These are phyloP conservation scores for Pseudopleuronectes americanus DNA, from an alignment of 2,797 vertebrate genomes.

Conservation along the genomic window DNA sequence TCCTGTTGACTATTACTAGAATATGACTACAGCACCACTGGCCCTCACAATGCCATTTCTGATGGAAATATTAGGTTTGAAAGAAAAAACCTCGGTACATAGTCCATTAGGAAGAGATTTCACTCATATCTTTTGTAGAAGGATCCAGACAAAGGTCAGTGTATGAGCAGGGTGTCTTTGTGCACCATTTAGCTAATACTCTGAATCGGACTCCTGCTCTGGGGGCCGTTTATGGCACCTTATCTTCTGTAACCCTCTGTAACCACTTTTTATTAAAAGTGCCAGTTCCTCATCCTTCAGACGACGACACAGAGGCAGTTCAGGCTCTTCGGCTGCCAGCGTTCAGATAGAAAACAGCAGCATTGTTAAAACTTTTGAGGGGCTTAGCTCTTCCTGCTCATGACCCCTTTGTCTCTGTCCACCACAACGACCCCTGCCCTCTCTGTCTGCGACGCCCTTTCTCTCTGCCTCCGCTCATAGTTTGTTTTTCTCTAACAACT, in stretches of 20 bases:
- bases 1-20: too few species aligned
- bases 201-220: neutral
- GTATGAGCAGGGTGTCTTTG: neutral
- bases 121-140: slow-evolving; percentile 5
- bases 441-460: neutral
- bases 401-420: neutral
- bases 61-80: neutral
- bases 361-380: neutral
- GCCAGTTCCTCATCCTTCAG: slow-evolving; percentile 3
- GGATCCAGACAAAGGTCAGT: slow-evolving; percentile 13
- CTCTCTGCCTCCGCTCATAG: too few species aligned
- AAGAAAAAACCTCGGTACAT: neutral
- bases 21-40: neutral
- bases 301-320: neutral
- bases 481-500: too few species aligned
- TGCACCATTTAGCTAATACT: neutral
- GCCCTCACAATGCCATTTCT: too few species aligned
- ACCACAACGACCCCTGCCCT: neutral
- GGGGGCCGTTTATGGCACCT: slow-evolving; percentile 21
- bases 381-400: slow-evolving; percentile 1
- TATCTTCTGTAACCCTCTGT: slow-evolving; percentile 32
- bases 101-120: slow-evolving; percentile 10
- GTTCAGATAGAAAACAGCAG: neutral
- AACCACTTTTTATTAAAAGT: neutral
- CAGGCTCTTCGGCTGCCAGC: neutral